phyloP scores from a whole-genome alignment of 1,140 invertebrate genomes.

The Neotoxoptera formosana region DNA sequence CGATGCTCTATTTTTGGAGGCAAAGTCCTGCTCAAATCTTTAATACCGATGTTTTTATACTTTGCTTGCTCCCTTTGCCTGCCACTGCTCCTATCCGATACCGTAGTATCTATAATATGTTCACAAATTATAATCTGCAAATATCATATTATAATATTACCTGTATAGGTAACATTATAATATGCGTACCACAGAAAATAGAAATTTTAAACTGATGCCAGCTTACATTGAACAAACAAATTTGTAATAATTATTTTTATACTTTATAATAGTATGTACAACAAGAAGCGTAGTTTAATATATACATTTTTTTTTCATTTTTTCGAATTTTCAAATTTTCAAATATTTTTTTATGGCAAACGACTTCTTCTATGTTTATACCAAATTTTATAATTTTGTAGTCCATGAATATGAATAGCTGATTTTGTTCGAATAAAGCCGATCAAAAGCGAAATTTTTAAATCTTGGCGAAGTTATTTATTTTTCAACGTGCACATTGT shows the following conservation, averaged over 20 bases:
- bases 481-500: not conserved
- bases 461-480: not conserved
- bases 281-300: not conserved
- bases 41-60: not conserved
- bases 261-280: not conserved
- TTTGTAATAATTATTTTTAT: not conserved
- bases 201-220: not conserved
- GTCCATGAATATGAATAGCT: not conserved
- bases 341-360: not conserved
- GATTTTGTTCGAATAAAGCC: not conserved
- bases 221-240: not conserved
- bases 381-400: not conserved
- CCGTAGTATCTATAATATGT: not conserved
- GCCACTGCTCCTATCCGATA: not conserved
- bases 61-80: not conserved
- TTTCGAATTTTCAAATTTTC: not conserved
- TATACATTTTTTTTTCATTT: not conserved
- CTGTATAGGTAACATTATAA: not conserved
- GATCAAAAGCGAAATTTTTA: not conserved
- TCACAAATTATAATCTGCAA: not conserved
- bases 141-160: not conserved
- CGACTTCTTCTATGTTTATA: not conserved
- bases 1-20: not conserved
- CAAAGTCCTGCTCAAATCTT: not conserved
- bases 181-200: not conserved